Conservation (phyloP, 2,113 vertebrate species). For the Solea solea region DNA sequence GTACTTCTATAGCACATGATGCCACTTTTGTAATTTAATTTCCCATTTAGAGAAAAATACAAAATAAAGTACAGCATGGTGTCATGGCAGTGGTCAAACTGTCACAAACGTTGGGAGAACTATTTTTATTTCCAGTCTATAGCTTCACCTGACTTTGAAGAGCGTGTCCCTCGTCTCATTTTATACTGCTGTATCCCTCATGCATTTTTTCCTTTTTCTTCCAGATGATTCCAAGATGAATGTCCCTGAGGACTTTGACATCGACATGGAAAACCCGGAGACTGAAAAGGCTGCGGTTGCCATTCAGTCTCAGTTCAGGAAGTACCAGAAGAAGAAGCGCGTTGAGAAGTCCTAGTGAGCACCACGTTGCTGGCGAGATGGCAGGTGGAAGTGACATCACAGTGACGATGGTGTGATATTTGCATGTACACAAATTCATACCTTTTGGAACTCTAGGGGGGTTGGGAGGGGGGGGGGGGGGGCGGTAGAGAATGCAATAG, state of each 20-base stretch:
- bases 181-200: too few species aligned
- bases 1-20: too few species aligned
- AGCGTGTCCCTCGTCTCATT: too few species aligned
- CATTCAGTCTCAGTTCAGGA: conserved; percentile 99
- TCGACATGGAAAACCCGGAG: conserved; percentile 97
- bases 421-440: conserved; percentile 83
- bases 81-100: too few species aligned
- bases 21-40: too few species aligned
- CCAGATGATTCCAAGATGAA: conserved; percentile 93
- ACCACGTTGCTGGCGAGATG: conserved; percentile 82
- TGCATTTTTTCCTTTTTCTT: conserved; percentile 37
- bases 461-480: conserved; percentile 30
- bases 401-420: conserved; percentile 68
- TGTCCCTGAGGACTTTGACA: conserved; percentile 93
- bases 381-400: conserved; percentile 82
- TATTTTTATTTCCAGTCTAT: too few species aligned
- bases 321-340: conserved; percentile 99
- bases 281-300: conserved; percentile 96
- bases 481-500: conserved; percentile 70
- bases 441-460: conserved; percentile 70
- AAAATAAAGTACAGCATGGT: too few species aligned
- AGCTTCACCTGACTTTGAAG: too few species aligned
- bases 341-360: conserved; percentile 91
- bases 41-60: too few species aligned
- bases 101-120: too few species aligned